Evolutionary conservation across 2,113 vertebrate genomes (phyloP).

Genomic region (Catharus minimus): DNA sequence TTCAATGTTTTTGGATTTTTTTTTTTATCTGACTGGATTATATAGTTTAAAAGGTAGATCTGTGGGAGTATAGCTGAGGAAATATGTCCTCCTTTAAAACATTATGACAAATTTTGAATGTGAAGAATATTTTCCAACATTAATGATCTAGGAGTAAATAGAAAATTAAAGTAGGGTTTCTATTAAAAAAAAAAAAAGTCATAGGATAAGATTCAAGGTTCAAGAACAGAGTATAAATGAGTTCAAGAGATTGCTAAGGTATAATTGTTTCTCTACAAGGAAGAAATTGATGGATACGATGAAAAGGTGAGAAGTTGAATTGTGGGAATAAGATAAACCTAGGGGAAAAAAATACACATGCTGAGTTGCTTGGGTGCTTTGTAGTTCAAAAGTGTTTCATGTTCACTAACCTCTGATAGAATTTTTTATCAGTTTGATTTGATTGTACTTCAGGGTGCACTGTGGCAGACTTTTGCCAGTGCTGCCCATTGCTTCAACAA

Average conservation of each 20-base stretch:
- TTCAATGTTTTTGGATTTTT: background rate
- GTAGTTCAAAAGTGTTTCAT: conserved; percentile 49
- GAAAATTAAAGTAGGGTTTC: background rate
- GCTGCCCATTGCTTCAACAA: conserved; percentile 44
- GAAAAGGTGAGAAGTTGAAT: conserved; percentile 51
- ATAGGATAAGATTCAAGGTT: background rate
- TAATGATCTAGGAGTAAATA: conserved; percentile 14
- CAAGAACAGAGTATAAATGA: conserved; percentile 22
- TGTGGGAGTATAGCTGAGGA: background rate
- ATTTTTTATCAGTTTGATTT: conserved; percentile 57
- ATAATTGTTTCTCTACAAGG: conserved; percentile 53
- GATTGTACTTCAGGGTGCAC: conserved; percentile 30
- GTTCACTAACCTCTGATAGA: conserved; percentile 52
- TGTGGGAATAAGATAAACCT: conserved; percentile 22
- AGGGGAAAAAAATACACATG: background rate
- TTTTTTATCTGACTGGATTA: background rate
- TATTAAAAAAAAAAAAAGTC: background rate
- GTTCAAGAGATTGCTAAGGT: conserved; percentile 9
- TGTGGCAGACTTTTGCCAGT: conserved; percentile 35
- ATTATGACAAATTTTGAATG: background rate
- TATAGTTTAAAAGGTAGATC: background rate
- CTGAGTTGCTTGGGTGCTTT: conserved; percentile 46
- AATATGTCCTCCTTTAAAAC: background rate
- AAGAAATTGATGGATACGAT: conserved; percentile 31
- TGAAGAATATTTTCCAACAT: background rate